phyloP scores from a whole-genome alignment of 2,888 invertebrate genomes.

The Acanthosepion pharaonis region DNA sequence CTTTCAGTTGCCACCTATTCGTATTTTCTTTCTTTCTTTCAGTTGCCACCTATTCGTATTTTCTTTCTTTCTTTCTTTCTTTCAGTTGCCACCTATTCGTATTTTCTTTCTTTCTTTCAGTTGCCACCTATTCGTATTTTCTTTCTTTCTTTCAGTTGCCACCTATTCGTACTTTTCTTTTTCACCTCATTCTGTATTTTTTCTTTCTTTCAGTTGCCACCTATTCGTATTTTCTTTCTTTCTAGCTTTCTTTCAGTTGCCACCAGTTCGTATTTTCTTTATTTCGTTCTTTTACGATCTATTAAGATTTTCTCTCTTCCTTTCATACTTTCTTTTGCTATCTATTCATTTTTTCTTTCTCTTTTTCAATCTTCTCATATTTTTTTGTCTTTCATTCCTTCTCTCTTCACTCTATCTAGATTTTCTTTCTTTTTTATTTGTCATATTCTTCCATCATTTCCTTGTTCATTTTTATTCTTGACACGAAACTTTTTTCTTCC shows the following conservation, averaged over 20 bases:
- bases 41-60: too few species aligned
- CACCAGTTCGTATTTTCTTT: too few species aligned
- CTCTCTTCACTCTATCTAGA: background rate
- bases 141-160: background rate
- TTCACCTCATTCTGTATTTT: too few species aligned
- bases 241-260: too few species aligned
- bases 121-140: background rate
- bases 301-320: too few species aligned
- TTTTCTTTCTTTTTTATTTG: background rate
- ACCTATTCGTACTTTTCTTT: background rate
- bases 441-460: background rate
- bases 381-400: background rate
- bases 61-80: background rate
- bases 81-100: background rate
- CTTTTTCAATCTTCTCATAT: background rate
- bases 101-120: background rate
- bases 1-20: accelerated
- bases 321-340: too few species aligned
- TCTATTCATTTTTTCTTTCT: too few species aligned
- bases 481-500: too few species aligned
- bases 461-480: too few species aligned
- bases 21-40: background rate
- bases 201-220: background rate
- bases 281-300: too few species aligned
- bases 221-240: background rate